Evolutionary conservation across 2,888 invertebrate genomes (phyloP).

Genomic region (Dione juno): DNA sequence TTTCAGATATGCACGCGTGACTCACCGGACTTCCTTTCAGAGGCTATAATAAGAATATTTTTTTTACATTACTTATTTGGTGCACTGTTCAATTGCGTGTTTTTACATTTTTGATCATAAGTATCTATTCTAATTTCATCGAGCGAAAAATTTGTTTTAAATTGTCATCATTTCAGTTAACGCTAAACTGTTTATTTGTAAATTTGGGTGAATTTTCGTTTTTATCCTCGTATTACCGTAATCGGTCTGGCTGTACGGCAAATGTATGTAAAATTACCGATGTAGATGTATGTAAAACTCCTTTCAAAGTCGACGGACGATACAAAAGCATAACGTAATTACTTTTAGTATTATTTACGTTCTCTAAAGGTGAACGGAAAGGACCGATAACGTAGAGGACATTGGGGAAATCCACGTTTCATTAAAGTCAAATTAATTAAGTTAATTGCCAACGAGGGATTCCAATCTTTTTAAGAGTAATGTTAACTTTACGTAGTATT

Average conservation of each 20-base stretch:
- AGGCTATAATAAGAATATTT: slow-evolving; percentile 25
- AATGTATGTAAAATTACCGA: too few relatives aligned
- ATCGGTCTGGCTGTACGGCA: neutral
- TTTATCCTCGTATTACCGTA: neutral
- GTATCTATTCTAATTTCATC: neutral
- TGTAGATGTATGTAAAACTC: too few relatives aligned
- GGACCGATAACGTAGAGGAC: slow-evolving; percentile 8
- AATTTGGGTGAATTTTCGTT: neutral
- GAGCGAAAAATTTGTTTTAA: slow-evolving; percentile 23
- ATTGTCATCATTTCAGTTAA: slow-evolving; percentile 13
- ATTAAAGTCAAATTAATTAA: neutral
- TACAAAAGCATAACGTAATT: neutral
- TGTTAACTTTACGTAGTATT: too few relatives aligned
- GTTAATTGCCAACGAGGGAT: neutral
- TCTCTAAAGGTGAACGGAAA: neutral
- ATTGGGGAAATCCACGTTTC: neutral
- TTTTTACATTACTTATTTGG: slow-evolving; percentile 13
- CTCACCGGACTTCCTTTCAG: slow-evolving; percentile 39
- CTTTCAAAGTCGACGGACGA: neutral
- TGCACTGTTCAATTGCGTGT: neutral
- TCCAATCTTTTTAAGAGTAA: neutral
- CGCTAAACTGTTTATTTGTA: neutral
- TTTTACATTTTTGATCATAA: neutral
- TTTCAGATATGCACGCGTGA: slow-evolving; percentile 34
- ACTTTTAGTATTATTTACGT: neutral